Conservation (phyloP, 2,797 vertebrate species). For the Tenualosa ilisha region DNA sequence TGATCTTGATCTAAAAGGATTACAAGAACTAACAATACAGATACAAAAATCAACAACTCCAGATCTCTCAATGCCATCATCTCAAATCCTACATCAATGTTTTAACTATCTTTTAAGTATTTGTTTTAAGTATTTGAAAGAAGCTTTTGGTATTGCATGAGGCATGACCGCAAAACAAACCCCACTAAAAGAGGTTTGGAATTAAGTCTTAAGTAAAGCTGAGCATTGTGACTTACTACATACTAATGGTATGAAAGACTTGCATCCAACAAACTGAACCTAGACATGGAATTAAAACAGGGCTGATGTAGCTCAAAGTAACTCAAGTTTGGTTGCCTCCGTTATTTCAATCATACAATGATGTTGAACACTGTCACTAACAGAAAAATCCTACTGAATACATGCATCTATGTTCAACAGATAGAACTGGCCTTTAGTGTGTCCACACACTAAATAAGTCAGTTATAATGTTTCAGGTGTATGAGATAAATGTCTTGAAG, state of each 20-base stretch:
- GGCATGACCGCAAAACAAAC: slow-evolving; percentile 17
- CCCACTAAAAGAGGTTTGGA: slow-evolving; percentile 31
- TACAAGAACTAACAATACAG: neutral
- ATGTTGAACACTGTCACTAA: neutral
- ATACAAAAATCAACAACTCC: neutral
- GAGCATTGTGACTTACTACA: slow-evolving; percentile 42
- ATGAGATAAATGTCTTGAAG: neutral
- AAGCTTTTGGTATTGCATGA: neutral
- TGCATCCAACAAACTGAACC: slow-evolving; percentile 25
- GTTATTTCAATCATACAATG: neutral
- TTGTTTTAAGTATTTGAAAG: neutral
- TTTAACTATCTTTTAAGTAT: neutral
- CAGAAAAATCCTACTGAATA: too few species aligned
- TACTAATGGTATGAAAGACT: slow-evolving; percentile 37
- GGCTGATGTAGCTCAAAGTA: neutral
- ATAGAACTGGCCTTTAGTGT: neutral
- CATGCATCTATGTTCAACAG: neutral
- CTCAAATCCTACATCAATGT: neutral
- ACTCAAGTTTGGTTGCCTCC: neutral
- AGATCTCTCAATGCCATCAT: neutral
- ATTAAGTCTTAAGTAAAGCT: slow-evolving; percentile 49
- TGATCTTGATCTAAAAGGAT: neutral
- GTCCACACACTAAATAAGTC: neutral
- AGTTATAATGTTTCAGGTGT: neutral
- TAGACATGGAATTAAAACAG: neutral